phyloP scores from a whole-genome alignment of 2,888 invertebrate genomes.

The Himalopsyche japonica region DNA sequence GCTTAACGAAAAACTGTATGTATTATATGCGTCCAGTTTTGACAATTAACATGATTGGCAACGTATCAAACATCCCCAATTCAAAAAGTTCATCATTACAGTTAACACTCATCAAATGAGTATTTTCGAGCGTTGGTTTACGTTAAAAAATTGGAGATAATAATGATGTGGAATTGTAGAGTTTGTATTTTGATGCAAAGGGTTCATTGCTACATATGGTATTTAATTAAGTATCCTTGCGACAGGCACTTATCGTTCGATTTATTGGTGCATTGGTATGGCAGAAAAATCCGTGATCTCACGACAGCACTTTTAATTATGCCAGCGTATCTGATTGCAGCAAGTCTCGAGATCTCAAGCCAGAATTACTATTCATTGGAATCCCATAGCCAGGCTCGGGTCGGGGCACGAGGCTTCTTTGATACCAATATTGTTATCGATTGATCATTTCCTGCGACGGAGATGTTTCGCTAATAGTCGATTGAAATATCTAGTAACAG shows the following conservation, averaged over 20 bases:
- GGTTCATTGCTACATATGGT: neutral
- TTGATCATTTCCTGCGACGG: neutral
- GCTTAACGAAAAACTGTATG: too few species aligned
- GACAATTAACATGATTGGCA: too few species aligned
- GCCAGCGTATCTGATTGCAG: conserved; percentile 31
- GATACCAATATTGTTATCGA: neutral
- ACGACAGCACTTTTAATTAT: conserved; percentile 38
- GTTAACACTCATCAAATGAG: too few species aligned
- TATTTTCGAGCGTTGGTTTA: too few species aligned
- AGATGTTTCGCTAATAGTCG: neutral
- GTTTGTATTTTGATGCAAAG: neutral
- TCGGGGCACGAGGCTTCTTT: neutral
- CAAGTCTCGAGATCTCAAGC: neutral
- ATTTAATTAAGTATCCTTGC: conserved; percentile 21
- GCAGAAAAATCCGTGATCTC: conserved; percentile 28
- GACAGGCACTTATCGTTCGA: conserved; percentile 14
- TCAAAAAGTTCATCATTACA: too few species aligned
- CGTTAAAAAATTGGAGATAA: too few species aligned
- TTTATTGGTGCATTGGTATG: conserved; percentile 21
- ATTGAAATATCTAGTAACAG: neutral
- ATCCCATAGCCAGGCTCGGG: neutral
- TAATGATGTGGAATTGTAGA: neutral
- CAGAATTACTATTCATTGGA: conserved; percentile 1
- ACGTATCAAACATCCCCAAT: too few species aligned
- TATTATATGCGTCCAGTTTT: too few species aligned